Conservation (phyloP, 2,113 vertebrate species). For the Dicaeum eximium region DNA sequence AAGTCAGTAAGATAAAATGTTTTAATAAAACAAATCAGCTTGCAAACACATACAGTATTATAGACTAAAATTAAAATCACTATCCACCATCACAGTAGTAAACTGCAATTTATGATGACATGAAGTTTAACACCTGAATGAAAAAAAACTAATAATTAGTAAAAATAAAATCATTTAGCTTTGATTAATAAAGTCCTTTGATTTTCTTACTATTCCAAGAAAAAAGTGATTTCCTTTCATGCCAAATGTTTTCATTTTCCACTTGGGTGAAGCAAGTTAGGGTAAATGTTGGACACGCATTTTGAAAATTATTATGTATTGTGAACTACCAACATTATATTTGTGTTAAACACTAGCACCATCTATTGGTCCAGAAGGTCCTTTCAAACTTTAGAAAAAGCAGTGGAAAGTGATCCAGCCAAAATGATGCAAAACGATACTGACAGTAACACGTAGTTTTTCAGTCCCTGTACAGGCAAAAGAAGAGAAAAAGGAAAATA, state of each 20-base stretch:
- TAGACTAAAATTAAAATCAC: not conserved
- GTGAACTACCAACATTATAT: not conserved
- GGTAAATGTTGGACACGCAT: not conserved
- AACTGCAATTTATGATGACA: not conserved
- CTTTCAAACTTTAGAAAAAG: constrained; percentile 79
- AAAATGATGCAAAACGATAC: constrained; percentile 78
- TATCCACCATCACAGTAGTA: not conserved
- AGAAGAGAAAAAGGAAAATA: not conserved
- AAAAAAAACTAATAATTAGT: not conserved
- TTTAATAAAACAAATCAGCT: not conserved
- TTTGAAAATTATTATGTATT: not conserved
- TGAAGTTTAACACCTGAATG: not conserved
- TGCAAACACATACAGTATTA: not conserved
- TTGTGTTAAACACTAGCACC: constrained; percentile 34
- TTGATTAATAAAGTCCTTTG: not conserved
- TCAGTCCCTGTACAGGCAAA: constrained; percentile 72
- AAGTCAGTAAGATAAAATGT: not conserved
- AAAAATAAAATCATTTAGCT: not conserved
- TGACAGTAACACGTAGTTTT: constrained; percentile 75
- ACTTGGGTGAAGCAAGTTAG: not conserved
- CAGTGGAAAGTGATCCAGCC: constrained; percentile 77
- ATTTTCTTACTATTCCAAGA: not conserved
- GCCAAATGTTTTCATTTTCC: not conserved
- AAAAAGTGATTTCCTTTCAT: not conserved
- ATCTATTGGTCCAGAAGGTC: constrained; percentile 44